Evolutionary conservation across 2,797 vertebrate genomes (phyloP).

Genomic region (Phyllotis vaccarum): DNA sequence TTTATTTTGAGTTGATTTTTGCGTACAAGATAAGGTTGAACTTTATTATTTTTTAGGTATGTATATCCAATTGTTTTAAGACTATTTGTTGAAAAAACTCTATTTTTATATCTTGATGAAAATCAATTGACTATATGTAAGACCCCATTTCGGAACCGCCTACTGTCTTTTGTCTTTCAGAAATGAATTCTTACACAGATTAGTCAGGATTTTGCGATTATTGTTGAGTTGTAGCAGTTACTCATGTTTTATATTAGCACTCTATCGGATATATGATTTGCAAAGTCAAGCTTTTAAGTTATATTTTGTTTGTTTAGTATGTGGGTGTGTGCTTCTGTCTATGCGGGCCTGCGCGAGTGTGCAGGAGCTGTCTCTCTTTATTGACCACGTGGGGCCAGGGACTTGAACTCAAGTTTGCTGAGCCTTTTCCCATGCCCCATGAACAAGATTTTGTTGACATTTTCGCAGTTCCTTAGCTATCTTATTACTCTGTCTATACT

Average conservation of each 20-base stretch:
- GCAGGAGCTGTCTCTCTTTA: not conserved
- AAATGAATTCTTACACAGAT: not conserved
- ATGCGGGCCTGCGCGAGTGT: not conserved
- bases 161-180: not conserved
- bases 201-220: not conserved
- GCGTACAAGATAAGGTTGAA: not conserved
- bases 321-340: no score
- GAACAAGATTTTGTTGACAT: not conserved
- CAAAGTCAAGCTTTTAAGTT: not conserved
- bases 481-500: not conserved
- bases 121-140: not conserved
- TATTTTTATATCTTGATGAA: not conserved
- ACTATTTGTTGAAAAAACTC: not conserved
- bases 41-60: not conserved
- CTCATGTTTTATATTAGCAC: not conserved
- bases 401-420: not conserved
- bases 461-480: not conserved
- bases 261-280: not conserved
- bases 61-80: not conserved
- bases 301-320: not conserved
- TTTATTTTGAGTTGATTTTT: constrained; percentile 11
- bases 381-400: no score
- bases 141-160: not conserved
- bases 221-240: not conserved
- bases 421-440: not conserved